phyloP scores from a whole-genome alignment of 2,888 invertebrate species.

The Digitonthophagus gazella region DNA sequence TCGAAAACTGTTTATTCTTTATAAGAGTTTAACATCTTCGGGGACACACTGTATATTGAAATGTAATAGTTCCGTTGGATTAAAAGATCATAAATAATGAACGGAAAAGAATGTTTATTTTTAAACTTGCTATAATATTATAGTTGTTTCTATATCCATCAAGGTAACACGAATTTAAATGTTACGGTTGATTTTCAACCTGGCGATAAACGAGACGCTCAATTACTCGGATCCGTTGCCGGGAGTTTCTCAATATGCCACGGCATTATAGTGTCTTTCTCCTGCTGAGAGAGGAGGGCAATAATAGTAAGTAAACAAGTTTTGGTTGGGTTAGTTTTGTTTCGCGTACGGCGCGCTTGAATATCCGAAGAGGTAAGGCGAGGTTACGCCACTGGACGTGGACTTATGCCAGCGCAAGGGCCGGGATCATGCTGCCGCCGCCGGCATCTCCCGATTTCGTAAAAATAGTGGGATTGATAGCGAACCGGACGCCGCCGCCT shows the following conservation, averaged over 20 bases:
- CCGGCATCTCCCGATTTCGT: background rate
- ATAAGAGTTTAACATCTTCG: too few relatives aligned
- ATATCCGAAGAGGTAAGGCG: too few relatives aligned
- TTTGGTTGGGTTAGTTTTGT: background rate
- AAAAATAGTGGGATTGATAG: background rate
- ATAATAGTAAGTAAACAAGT: too few relatives aligned
- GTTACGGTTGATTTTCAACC: background rate
- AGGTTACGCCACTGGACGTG: background rate
- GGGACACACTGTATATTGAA: too few relatives aligned
- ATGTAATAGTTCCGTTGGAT: too few relatives aligned
- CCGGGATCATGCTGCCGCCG: background rate
- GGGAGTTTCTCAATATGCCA: background rate
- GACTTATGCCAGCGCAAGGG: background rate
- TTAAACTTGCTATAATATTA: background rate
- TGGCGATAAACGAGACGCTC: background rate
- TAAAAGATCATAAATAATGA: too few relatives aligned
- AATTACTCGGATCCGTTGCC: background rate
- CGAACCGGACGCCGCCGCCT: background rate
- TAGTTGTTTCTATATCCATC: background rate
- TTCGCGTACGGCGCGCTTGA: too few relatives aligned
- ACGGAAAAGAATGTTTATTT: too few relatives aligned
- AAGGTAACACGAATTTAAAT: background rate
- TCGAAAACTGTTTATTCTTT: too few relatives aligned
- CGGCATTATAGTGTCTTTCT: background rate
- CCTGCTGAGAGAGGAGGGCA: too few relatives aligned